Evolutionary conservation across 2,888 invertebrate species (phyloP).

Genomic region (Phorcus lineatus): DNA sequence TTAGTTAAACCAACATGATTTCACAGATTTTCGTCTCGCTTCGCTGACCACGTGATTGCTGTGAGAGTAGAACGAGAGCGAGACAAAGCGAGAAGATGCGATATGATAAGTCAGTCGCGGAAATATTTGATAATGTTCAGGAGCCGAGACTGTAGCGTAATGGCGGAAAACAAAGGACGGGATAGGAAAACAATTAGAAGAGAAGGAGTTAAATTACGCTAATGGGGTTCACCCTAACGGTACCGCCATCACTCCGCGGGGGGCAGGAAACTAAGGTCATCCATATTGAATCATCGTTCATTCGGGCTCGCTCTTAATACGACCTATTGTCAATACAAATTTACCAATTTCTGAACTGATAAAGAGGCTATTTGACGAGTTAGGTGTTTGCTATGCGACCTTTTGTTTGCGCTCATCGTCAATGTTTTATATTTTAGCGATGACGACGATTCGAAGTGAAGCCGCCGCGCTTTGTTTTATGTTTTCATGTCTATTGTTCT

Average conservation of each 20-base stretch:
- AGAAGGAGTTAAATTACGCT: neutral
- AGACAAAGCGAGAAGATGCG: slow-evolving; percentile 1
- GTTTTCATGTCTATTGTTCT: too few relatives aligned
- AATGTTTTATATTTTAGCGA: too few relatives aligned
- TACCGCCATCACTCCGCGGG: neutral
- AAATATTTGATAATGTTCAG: slow-evolving; percentile 7
- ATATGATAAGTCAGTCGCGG: neutral
- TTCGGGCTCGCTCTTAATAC: neutral
- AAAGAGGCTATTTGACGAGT: slow-evolving; percentile 4
- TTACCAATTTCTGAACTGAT: neutral
- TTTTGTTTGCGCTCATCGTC: neutral
- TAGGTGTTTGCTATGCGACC: neutral
- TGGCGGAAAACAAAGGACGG: neutral
- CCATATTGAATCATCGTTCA: slow-evolving; percentile 5
- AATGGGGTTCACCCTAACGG: neutral
- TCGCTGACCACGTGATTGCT: neutral
- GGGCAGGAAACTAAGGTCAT: slow-evolving; percentile 2
- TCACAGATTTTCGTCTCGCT: neutral
- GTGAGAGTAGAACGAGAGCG: slow-evolving; percentile 5
- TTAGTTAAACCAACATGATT: slow-evolving; percentile 4
- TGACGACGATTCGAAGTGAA: too few relatives aligned
- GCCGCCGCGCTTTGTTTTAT: too few relatives aligned
- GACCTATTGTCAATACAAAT: neutral
- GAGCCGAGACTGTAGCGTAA: neutral
- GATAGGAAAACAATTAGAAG: slow-evolving; percentile 11